Conservation (phyloP, 2,888 invertebrate species). For the Nycteola revayana region DNA sequence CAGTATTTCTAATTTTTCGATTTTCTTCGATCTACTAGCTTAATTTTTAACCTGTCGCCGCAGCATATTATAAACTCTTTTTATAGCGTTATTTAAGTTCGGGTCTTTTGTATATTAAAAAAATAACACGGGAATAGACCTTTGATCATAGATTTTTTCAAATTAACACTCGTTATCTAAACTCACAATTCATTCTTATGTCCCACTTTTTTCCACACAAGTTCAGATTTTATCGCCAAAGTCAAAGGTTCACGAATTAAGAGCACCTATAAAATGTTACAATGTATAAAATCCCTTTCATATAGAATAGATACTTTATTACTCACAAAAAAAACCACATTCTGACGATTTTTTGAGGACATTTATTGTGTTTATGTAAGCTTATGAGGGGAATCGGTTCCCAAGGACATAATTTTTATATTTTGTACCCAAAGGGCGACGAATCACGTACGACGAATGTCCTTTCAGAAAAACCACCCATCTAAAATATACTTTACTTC, state of each 20-base stretch:
- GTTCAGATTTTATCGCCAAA: slow-evolving; percentile 15
- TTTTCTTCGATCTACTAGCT: too few species aligned
- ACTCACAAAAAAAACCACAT: slow-evolving; percentile 44
- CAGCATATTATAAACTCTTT: too few species aligned
- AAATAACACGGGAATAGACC: too few species aligned
- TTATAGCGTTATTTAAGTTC: too few species aligned
- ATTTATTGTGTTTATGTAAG: slow-evolving; percentile 56
- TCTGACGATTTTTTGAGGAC: slow-evolving; percentile 48
- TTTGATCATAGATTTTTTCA: too few species aligned
- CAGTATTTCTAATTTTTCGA: too few species aligned
- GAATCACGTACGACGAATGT: slow-evolving; percentile 47
- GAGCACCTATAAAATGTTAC: slow-evolving; percentile 30
- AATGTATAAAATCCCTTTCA: slow-evolving; percentile 14
- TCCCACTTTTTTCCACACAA: not conserved
- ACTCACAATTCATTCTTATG: too few species aligned
- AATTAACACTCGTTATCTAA: too few species aligned
- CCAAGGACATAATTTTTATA: slow-evolving; percentile 67
- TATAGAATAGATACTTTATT: slow-evolving; percentile 43
- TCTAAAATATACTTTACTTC: slow-evolving; percentile 16
- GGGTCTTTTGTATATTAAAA: too few species aligned
- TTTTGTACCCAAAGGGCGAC: slow-evolving; percentile 49
- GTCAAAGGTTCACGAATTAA: slow-evolving; percentile 32
- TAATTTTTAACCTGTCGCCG: too few species aligned
- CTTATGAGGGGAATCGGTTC: slow-evolving; percentile 56
- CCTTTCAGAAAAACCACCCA: slow-evolving; percentile 8